phyloP scores from a whole-genome alignment of 2,113 vertebrate species.

The Diphyllodes magnificus region DNA sequence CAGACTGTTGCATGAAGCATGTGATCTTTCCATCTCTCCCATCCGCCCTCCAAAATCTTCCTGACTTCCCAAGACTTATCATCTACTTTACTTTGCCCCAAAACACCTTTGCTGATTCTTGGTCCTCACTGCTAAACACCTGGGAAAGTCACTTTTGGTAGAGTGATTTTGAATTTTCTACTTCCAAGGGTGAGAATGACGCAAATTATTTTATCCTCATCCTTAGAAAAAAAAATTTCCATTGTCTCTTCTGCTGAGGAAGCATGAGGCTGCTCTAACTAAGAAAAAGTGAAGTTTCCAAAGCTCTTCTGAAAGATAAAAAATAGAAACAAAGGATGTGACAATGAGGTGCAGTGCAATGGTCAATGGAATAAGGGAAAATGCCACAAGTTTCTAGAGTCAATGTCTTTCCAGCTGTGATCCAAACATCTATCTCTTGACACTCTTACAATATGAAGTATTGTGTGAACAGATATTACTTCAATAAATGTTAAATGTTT shows the following conservation, averaged over 20 bases:
- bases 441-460: not conserved
- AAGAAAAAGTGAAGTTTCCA: not conserved
- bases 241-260: not conserved
- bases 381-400: not conserved
- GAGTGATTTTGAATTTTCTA: not conserved
- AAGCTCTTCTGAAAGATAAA: not conserved
- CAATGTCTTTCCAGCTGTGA: not conserved
- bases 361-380: not conserved
- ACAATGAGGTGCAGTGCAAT: not conserved
- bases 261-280: not conserved
- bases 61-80: not conserved
- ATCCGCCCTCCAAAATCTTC: not conserved
- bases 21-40: not conserved
- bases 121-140: accelerated
- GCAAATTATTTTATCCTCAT: not conserved
- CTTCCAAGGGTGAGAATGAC: not conserved
- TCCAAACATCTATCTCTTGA: not conserved
- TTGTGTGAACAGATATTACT: not conserved
- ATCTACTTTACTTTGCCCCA: not conserved
- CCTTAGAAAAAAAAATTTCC: not conserved
- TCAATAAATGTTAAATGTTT: not conserved
- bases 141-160: not conserved
- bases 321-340: not conserved
- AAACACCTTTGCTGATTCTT: not conserved
- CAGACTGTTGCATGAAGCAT: not conserved